These are phyloP conservation scores for Typhlichthys subterraneus DNA, from an alignment of 2,797 vertebrate species.

Conservation along the genomic window DNA sequence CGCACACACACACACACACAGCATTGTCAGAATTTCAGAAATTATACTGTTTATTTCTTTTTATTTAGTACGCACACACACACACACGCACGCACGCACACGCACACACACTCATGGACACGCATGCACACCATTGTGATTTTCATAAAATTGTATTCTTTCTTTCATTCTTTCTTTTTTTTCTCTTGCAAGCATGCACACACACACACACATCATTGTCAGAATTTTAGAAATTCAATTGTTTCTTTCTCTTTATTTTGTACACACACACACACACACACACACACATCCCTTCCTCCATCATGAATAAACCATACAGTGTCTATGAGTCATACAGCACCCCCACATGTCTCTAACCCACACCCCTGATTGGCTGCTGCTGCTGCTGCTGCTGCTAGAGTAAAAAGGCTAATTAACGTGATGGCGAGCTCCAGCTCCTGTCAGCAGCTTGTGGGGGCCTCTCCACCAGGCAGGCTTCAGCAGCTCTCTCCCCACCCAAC, in stretches of 20 bases:
- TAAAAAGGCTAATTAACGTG: conserved; percentile 80
- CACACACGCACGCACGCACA: conserved; percentile 20
- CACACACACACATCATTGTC: conserved; percentile 5
- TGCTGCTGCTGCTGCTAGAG: conserved; percentile 70
- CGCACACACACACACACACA: background rate
- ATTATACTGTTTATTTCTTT: background rate
- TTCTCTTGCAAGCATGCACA: background rate
- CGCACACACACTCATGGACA: background rate
- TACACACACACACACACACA: conserved; percentile 36
- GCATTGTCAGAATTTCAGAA: conserved; percentile 3
- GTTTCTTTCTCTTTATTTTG: conserved; percentile 18
- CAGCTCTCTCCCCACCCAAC: conserved; percentile 67
- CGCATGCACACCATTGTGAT: too few relatives aligned
- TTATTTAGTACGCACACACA: conserved; percentile 10
- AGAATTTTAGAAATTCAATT: background rate
- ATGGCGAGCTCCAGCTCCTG: conserved; percentile 78
- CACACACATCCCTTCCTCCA: conserved; percentile 71
- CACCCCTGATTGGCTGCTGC: conserved; percentile 70
- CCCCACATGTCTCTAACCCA: conserved; percentile 73
- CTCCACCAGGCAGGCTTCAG: conserved; percentile 71
- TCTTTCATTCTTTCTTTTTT: too few relatives aligned
- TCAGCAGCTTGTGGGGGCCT: conserved; percentile 79
- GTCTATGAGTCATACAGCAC: conserved; percentile 81
- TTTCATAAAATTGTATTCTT: too few relatives aligned
- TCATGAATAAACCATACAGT: conserved; percentile 82